phyloP scores from a whole-genome alignment of 1,140 invertebrate genomes.

The Chironomus tepperi region DNA sequence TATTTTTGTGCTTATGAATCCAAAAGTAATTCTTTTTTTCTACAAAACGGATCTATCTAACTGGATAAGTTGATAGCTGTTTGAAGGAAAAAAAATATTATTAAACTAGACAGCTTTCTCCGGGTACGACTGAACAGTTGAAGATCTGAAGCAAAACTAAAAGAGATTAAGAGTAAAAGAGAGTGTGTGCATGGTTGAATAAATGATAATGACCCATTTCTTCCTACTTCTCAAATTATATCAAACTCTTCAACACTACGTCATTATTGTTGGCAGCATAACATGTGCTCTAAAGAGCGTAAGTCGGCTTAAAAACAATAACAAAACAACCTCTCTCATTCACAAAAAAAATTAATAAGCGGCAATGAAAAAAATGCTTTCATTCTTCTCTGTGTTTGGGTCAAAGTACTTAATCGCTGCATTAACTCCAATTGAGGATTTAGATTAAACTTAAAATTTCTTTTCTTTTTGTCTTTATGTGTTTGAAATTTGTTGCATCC shows the following conservation, averaged over 20 bases:
- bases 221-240: not conserved
- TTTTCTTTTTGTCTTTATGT: too few species aligned
- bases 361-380: not conserved
- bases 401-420: too few species aligned
- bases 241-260: not conserved
- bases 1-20: too few species aligned
- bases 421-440: too few species aligned
- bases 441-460: too few species aligned
- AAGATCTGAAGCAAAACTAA: slow-evolving; percentile 2
- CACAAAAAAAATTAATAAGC: too few species aligned
- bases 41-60: too few species aligned
- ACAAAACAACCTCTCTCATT: too few species aligned
- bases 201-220: slow-evolving; percentile 21
- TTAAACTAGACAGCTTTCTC: not conserved
- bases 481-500: too few species aligned
- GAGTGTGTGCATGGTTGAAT: not conserved
- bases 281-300: not conserved
- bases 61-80: too few species aligned
- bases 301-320: too few species aligned
- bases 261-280: not conserved
- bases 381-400: not conserved
- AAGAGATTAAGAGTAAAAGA: slow-evolving; percentile 10
- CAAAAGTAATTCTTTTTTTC: too few species aligned
- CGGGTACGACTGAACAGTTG: not conserved
- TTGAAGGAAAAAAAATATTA: not conserved